Percentiles rank a stretch among this genome's conserved stretches.
phyloP scores from a whole-genome alignment of 2,797 vertebrate genomes.

The Tolypeutes matacus region DNA sequence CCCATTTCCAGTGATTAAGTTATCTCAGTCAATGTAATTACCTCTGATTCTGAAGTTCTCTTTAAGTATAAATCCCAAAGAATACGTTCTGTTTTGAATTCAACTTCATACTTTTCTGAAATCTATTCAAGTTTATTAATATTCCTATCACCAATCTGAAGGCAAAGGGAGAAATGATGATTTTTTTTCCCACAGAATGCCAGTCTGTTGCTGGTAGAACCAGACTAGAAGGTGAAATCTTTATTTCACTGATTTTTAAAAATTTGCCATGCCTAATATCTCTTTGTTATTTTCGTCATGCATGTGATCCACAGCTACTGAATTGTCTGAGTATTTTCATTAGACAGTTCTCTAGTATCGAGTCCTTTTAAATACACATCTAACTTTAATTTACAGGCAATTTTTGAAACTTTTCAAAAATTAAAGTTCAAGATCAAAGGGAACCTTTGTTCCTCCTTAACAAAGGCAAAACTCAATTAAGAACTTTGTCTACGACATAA shows the following conservation, averaged over 20 bases:
- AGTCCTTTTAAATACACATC: not conserved
- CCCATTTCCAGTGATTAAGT: not conserved
- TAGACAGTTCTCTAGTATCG: not conserved
- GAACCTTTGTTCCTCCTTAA: no score
- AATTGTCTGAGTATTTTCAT: not conserved
- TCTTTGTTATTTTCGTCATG: not conserved
- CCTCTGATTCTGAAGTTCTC: constrained; percentile 3
- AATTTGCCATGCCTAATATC: no score
- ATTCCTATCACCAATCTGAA: not conserved
- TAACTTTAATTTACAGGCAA: not conserved
- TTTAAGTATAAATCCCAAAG: not conserved
- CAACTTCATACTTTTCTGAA: not conserved
- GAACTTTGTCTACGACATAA: no score
- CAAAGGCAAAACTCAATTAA: no score
- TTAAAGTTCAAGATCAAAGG: no score
- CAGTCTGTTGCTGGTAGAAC: not conserved
- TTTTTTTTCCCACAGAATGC: not conserved
- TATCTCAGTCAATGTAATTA: not conserved
- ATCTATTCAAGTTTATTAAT: not conserved
- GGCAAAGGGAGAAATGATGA: not conserved
- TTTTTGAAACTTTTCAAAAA: not conserved
- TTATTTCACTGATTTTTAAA: not conserved
- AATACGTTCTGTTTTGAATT: constrained; percentile 9
- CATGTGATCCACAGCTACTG: not conserved
- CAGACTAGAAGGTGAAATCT: not conserved